These are phyloP conservation scores for Catharus fuscescens DNA, from an alignment of 2,113 vertebrate species.

Conservation along the genomic window DNA sequence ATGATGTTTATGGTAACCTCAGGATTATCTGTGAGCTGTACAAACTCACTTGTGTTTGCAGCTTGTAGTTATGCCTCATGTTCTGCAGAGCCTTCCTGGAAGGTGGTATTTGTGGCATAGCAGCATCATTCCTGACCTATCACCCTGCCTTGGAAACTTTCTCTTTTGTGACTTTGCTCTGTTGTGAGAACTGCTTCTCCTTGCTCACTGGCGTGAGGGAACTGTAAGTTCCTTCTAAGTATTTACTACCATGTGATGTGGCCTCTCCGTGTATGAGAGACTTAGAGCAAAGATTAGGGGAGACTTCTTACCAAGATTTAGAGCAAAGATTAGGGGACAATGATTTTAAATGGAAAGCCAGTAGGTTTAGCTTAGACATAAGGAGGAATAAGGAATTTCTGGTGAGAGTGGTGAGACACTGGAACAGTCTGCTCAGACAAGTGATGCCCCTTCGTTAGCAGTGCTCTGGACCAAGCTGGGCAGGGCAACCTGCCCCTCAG, in stretches of 20 bases:
- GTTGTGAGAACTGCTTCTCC: neutral
- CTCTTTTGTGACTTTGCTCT: neutral
- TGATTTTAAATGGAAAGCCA: neutral
- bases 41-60: neutral
- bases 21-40: neutral
- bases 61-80: fast-evolving
- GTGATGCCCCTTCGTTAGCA: neutral
- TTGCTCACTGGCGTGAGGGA: neutral
- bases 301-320: neutral
- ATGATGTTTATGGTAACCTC: neutral
- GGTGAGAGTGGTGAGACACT: neutral
- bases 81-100: neutral
- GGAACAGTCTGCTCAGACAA: neutral
- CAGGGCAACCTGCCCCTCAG: neutral
- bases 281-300: neutral
- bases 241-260: neutral
- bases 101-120: neutral
- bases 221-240: neutral
- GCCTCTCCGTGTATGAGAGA: neutral
- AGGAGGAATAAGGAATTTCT: neutral
- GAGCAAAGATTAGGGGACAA: neutral
- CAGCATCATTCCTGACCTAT: neutral
- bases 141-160: neutral
- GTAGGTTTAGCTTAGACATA: neutral
- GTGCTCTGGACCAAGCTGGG: fast-evolving